A percentile compares a stretch with the other conserved stretches of the same genome.
These are phyloP conservation scores for Spodoptera littoralis DNA, from an alignment of 2,888 invertebrate species.

Conservation along the genomic window DNA sequence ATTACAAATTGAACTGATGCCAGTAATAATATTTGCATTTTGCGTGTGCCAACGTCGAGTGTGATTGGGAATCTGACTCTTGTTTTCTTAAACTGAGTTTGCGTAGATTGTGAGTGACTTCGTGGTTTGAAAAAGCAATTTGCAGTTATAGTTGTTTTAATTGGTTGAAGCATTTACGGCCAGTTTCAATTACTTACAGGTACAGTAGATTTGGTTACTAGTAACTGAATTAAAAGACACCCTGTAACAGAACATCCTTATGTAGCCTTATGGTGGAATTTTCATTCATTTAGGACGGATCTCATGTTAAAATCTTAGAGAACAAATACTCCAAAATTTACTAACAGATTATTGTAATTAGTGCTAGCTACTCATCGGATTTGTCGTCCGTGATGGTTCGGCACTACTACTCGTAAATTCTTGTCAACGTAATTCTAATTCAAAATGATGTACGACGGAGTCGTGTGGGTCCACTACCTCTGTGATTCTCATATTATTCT, in stretches of 20 bases:
- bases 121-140: slow-evolving; percentile 26
- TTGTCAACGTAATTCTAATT: slow-evolving; percentile 15
- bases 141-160: slow-evolving; percentile 46
- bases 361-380: slow-evolving; percentile 24
- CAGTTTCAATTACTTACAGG: too few species aligned
- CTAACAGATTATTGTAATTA: too few species aligned
- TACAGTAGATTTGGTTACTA: too few species aligned
- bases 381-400: slow-evolving; percentile 21
- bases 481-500: too few species aligned
- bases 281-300: too few species aligned
- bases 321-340: too few species aligned
- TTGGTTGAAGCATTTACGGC: slow-evolving; percentile 23
- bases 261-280: too few species aligned
- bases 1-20: slow-evolving; percentile 45
- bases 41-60: slow-evolving; percentile 29
- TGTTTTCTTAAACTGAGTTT: slow-evolving; percentile 33
- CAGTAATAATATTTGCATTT: slow-evolving; percentile 57
- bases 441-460: too few species aligned
- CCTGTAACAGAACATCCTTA: too few species aligned
- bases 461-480: too few species aligned
- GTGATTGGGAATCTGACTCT: slow-evolving; percentile 19
- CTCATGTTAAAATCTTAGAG: too few species aligned
- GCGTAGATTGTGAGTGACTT: slow-evolving; percentile 20
- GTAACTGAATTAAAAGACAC: too few species aligned
- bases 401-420: slow-evolving; percentile 23